These are phyloP conservation scores for Pampus argenteus DNA, from an alignment of 2,797 vertebrate species.

Conservation along the genomic window DNA sequence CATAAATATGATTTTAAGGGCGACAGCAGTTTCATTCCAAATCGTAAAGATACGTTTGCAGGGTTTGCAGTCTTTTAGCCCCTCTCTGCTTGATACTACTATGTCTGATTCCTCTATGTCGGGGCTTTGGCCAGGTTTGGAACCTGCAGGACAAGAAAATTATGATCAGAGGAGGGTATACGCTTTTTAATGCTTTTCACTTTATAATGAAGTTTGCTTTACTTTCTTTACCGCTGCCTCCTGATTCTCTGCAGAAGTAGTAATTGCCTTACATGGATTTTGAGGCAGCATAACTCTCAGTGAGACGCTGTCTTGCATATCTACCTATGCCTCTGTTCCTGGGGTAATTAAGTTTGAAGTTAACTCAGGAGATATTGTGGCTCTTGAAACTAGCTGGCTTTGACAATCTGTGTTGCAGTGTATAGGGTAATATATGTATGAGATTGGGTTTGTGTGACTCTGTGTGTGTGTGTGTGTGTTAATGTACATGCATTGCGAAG, in stretches of 20 bases:
- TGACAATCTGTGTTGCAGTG: constrained; percentile 49
- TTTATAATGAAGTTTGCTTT: constrained; percentile 69
- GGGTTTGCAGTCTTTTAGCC: constrained; percentile 35
- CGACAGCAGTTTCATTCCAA: constrained; percentile 46
- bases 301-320: constrained; percentile 64
- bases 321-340: constrained; percentile 59
- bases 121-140: constrained; percentile 61
- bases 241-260: constrained; percentile 54
- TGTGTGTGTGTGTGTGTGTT: constrained; percentile 20
- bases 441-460: constrained; percentile 27
- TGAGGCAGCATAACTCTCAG: constrained; percentile 29
- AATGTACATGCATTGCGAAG: constrained; percentile 14
- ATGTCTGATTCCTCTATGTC: constrained; percentile 36
- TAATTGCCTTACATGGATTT: constrained; percentile 68
- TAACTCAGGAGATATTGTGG: constrained; percentile 66
- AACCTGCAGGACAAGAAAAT: constrained; percentile 53
- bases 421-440: constrained; percentile 42
- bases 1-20: constrained; percentile 50
- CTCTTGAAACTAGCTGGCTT: constrained; percentile 55
- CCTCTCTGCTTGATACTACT: constrained; percentile 36
- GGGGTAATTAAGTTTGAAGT: constrained; percentile 72
- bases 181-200: constrained; percentile 67
- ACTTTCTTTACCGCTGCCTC: constrained; percentile 57
- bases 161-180: constrained; percentile 55
- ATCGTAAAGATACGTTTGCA: constrained; percentile 45